Base-by-base conservation (phyloP, 1,140 invertebrate genomes). In the Ceratitis capitata region DNA sequence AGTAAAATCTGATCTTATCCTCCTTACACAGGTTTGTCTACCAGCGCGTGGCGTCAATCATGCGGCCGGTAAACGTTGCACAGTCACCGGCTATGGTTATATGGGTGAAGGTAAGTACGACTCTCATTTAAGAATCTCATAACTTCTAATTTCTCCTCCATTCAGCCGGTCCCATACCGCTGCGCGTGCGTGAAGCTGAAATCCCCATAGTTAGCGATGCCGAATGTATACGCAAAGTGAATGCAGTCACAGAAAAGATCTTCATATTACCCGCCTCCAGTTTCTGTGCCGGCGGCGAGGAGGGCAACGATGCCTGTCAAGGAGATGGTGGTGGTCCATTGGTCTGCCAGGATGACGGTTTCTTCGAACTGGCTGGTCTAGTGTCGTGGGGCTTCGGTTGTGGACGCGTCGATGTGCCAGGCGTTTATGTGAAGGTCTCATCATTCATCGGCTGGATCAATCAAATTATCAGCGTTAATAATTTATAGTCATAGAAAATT, bases 361-460 rank as follows among this genome's bases (percentile, higher is more conserved):
- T 97, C 92, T 98, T 96, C 88, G 97, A 98, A 92, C 92, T 98
- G 47, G 97, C 96, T 32, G 97, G 97, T 7, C 92, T 98, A 0
- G 97, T 98, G 0, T 97, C 96, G 1, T 92, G 91, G 91, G 97
- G 97, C 85, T 98, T 98, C 91, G 97, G 97, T 84, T 98, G 97
- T 92, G 97, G 97, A 1, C 93, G 97, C 39, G 93, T 95, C 58
- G 96, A 98, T 91, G 97, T 98, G 19, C 97, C 97, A 19, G 97
- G 97, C 45, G 97, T 98, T 78, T 98, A 98, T 92, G 97, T 98
- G 32, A 98, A 98, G 93, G 97, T 98, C 6, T 97, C 97, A 23
- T 95, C 97, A 6, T 98, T 98, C 92, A 98, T 98, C 87, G 97
- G 97, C 74, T 98, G 97, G 97, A 98, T 98, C 90, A 98, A 98